phyloP scores from a whole-genome alignment of 1,140 invertebrate genomes.

The Anastrepha ludens region DNA sequence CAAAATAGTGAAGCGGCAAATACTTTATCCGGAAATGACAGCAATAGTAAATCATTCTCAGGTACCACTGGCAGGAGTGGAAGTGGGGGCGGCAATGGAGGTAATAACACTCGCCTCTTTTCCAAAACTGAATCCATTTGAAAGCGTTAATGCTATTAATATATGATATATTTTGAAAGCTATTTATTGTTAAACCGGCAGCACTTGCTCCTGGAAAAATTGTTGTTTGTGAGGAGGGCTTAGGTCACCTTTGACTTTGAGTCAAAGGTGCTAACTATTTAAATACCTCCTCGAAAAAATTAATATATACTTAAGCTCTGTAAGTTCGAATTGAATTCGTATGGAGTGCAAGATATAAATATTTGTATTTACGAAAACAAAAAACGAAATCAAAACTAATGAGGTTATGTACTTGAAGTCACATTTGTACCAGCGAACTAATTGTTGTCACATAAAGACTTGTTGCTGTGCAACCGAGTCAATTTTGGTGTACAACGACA shows the following conservation, averaged over 20 bases:
- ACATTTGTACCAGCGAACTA: background rate
- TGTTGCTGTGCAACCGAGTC: conserved; percentile 45
- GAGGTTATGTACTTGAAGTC: conserved; percentile 43
- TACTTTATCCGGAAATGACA: conserved; percentile 32
- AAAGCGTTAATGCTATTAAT: conserved; percentile 52
- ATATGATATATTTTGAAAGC: background rate
- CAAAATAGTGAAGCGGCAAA: conserved; percentile 69
- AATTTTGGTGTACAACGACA: background rate
- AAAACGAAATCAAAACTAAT: conserved; percentile 17
- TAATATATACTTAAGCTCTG: background rate
- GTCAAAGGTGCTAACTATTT: background rate
- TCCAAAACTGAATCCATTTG: conserved; percentile 72
- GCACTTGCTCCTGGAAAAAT: conserved; percentile 10
- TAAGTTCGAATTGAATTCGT: conserved; percentile 29
- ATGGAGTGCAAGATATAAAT: conserved; percentile 33
- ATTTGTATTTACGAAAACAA: conserved; percentile 27
- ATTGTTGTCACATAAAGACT: conserved; percentile 2
- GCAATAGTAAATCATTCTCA: conserved; percentile 46
- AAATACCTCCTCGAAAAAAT: conserved; percentile 21
- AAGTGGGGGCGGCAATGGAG: conserved; percentile 57
- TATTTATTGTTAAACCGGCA: conserved; percentile 45
- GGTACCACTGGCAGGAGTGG: conserved; percentile 48
- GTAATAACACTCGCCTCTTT: conserved; percentile 64
- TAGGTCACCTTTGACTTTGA: conserved; percentile 25
- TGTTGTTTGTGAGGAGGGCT: conserved; percentile 45